These are phyloP conservation scores for Xiphydria camelus DNA, from an alignment of 2,888 invertebrate species.

Conservation along the genomic window DNA sequence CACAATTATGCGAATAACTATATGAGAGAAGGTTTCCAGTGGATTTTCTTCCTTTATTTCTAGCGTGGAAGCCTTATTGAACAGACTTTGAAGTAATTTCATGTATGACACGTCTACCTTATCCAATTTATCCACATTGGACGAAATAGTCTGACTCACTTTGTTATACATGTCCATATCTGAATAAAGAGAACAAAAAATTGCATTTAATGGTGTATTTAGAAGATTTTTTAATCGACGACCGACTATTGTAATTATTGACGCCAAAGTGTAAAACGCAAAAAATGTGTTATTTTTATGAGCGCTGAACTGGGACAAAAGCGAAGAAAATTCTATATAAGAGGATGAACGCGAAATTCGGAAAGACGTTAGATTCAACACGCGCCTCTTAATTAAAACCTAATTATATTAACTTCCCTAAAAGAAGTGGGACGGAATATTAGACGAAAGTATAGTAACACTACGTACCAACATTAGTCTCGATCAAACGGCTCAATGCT, in stretches of 20 bases:
- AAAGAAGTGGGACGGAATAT: too few species aligned
- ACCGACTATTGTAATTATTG: too few species aligned
- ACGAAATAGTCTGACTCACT: constrained; percentile 37
- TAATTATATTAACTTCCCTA: too few species aligned
- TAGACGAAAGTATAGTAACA: too few species aligned
- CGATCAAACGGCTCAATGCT: constrained; percentile 65
- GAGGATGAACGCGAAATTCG: too few species aligned
- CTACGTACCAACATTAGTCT: constrained; percentile 44
- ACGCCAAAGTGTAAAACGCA: too few species aligned
- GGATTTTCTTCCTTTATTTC: constrained; percentile 20
- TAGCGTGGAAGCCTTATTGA: constrained; percentile 29
- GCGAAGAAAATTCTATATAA: too few species aligned
- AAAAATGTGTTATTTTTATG: too few species aligned
- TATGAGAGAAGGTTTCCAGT: constrained; percentile 37
- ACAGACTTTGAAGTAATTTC: constrained; percentile 38
- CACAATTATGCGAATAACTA: constrained; percentile 43
- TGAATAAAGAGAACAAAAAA: constrained; percentile 19
- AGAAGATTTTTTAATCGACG: too few species aligned
- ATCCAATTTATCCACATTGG: constrained; percentile 47
- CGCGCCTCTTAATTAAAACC: too few species aligned
- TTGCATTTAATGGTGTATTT: neutral
- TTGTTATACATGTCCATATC: constrained; percentile 35
- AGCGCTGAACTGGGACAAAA: too few species aligned
- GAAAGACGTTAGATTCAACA: too few species aligned
- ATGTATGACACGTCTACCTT: constrained; percentile 37